These are phyloP conservation scores for Rhyacophila brunnea DNA, from an alignment of 1,140 invertebrate genomes.

Conservation along the genomic window DNA sequence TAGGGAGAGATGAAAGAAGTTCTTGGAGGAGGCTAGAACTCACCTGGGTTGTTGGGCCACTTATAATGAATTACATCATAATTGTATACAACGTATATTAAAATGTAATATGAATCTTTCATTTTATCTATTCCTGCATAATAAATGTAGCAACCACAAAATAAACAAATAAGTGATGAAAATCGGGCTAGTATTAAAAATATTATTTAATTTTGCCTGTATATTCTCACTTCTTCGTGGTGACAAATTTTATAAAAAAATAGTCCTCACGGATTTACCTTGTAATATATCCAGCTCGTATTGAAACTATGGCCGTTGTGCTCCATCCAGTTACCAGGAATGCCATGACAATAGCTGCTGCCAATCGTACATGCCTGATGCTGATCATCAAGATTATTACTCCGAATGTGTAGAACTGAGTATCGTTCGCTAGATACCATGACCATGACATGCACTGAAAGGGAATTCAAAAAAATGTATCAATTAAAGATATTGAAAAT, in stretches of 20 bases:
- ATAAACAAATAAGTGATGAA: too few species aligned
- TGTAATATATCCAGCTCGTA: conserved; percentile 39
- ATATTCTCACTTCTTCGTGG: neutral
- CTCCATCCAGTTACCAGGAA: conserved; percentile 45
- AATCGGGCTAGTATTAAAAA: too few species aligned
- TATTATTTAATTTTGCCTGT: neutral
- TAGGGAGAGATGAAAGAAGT: too few species aligned
- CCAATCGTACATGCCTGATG: conserved; percentile 38
- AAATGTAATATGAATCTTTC: too few species aligned
- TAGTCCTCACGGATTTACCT: conserved; percentile 38
- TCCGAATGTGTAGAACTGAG: conserved; percentile 71
- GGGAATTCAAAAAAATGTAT: too few species aligned
- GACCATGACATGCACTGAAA: conserved; percentile 74
- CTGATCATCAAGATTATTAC: conserved; percentile 67
- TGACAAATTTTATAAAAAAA: neutral
- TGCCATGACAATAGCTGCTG: conserved; percentile 35
- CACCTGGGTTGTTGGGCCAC: too few species aligned
- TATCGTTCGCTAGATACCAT: conserved; percentile 75
- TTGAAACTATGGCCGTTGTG: conserved; percentile 42
- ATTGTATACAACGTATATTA: too few species aligned
- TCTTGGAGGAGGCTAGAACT: too few species aligned
- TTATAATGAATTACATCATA: too few species aligned
- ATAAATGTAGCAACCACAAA: too few species aligned
- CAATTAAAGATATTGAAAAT: too few species aligned
- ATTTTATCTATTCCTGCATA: too few species aligned